Evolutionary conservation across 2,797 vertebrate species (phyloP).

Genomic region (Neosalanx taihuensis): DNA sequence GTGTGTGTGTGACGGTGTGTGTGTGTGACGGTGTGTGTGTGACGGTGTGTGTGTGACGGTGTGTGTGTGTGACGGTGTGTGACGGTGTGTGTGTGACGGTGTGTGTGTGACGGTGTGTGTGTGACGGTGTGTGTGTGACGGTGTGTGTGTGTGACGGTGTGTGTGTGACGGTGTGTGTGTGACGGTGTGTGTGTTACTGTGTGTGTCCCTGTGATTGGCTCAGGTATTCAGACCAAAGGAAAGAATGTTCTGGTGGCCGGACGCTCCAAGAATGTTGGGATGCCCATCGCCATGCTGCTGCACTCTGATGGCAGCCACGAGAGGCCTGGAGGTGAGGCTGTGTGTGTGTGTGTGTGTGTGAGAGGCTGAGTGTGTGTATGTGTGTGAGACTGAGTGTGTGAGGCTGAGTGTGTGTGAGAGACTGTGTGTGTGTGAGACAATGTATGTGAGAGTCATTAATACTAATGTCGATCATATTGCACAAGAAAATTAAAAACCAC

Average conservation of each 20-base stretch:
- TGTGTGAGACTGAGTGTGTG: not conserved
- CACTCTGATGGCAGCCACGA: slow-evolving; percentile 86
- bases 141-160: too few species aligned
- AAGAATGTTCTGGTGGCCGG: slow-evolving; percentile 89
- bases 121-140: too few species aligned
- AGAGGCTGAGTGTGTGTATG: slow-evolving; percentile 1
- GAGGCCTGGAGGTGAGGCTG: slow-evolving; percentile 82
- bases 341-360: slow-evolving; percentile 7
- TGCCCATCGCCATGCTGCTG: slow-evolving; percentile 91
- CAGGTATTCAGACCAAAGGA: slow-evolving; percentile 82
- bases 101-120: too few species aligned
- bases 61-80: too few species aligned
- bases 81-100: too few species aligned
- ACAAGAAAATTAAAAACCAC: too few species aligned
- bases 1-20: too few species aligned
- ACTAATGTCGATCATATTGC: not conserved
- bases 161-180: too few species aligned
- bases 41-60: too few species aligned
- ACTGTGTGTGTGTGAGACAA: not conserved
- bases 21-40: too few species aligned
- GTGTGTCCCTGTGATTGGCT: not conserved
- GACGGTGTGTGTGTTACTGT: too few species aligned
- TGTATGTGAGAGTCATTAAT: not conserved
- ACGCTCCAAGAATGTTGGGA: slow-evolving; percentile 91
- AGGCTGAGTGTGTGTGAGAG: not conserved